Conservation (phyloP, 2,888 invertebrate genomes). For the Pemphredon lugubris region DNA sequence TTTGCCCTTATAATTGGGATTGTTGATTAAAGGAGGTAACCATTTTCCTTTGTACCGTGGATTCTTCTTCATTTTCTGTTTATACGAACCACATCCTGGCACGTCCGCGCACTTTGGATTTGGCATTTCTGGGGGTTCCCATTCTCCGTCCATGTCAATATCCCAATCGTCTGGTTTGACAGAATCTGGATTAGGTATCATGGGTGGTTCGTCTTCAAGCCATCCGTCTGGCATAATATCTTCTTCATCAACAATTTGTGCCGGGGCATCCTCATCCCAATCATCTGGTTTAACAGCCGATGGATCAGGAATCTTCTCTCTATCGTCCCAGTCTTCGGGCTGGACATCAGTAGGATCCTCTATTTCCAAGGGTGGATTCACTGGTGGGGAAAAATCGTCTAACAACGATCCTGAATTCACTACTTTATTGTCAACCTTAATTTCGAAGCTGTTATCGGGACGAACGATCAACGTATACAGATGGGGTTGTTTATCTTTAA, state of each 20-base stretch:
- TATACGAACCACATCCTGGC: constrained; percentile 96
- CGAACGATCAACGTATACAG: constrained; percentile 90
- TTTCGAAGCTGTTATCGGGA: constrained; percentile 90
- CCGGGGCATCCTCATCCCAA: constrained; percentile 98
- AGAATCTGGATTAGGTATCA: constrained; percentile 93
- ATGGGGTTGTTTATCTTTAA: constrained; percentile 96
- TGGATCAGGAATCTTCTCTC: constrained; percentile 95
- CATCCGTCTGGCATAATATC: constrained; percentile 94
- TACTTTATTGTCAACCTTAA: constrained; percentile 91
- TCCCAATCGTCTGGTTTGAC: constrained; percentile 98
- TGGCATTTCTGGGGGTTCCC: constrained; percentile 96
- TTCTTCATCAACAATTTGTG: constrained; percentile 92
- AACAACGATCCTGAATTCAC: constrained; percentile 93
- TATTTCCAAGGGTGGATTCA: constrained; percentile 97
- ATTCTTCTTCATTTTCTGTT: constrained; percentile 91
- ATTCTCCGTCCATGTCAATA: constrained; percentile 98
- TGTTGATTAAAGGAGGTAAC: constrained; percentile 93
- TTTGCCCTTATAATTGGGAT: constrained; percentile 97
- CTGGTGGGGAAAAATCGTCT: constrained; percentile 95
- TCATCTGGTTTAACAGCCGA: constrained; percentile 95
- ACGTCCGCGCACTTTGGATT: constrained; percentile 91
- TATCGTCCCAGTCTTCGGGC: constrained; percentile 98
- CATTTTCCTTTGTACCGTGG: constrained; percentile 96
- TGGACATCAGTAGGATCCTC: constrained; percentile 93
- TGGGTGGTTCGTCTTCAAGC: constrained; percentile 95